Evolutionary conservation across 23 tunicate species (phyloP), one percentile per base, ranked within the genome.

Genomic region (Halocynthia roretzi): DNA sequence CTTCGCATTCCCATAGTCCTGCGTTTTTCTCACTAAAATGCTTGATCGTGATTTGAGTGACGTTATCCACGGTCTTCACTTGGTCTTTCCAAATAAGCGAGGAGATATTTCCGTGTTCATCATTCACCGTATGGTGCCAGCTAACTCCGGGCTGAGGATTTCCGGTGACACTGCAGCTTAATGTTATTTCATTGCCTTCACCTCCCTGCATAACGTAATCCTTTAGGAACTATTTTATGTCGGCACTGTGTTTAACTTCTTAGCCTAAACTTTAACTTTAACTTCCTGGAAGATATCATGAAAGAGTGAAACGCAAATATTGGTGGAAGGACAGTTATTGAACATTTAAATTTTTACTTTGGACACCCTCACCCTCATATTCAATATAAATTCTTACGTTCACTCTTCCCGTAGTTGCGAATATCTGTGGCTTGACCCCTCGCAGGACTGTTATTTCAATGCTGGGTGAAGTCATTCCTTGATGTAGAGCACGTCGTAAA

Each of bases 1-100:
- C 85, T 17, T 15, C 52, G 65, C 93, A 87, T 64, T 73, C 70
- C 86, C 86, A 87, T 15, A 57, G 9, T 55, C 93, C 93, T 55
- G 49, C 53, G 62, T 88, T 78, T 51, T 71, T 68, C 53, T 60
- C 44, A 8, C 31, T 52, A 49, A 77, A 53, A 2, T 71, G 23
- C 18, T 49, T 57, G 10, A 87, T 77, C 56, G 17, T 19, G 48
- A 87, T 66, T 23, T 75, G 54, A 14, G 60, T 62, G 31, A 69
- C 80, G 18, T 20, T 21, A 8, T 60, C 14, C 31, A 11, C 40
- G 9, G 8, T 22, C 52, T 53, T 76, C 57, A 7, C 70, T 14
- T 6, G 18, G 52, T 55, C 49, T 67, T 31, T 31, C 44, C 44
- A 31, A 31, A 31, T 31, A 31, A 31, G 44, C 44, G 44, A 31